Evolutionary conservation across 2,113 vertebrate genomes (phyloP).

Genomic region (Cettia cetti): DNA sequence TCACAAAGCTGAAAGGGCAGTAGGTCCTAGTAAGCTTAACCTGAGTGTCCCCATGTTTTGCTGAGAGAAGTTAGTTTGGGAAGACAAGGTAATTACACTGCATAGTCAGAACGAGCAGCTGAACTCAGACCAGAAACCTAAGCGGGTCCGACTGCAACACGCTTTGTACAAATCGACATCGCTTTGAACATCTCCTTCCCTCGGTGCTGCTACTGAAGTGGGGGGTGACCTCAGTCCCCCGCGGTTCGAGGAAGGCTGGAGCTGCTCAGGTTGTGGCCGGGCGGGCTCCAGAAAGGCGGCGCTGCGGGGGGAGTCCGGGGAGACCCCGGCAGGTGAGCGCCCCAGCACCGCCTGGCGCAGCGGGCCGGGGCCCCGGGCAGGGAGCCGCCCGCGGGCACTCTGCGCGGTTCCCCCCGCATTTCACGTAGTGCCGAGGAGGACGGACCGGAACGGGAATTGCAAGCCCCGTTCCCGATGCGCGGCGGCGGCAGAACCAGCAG

Average conservation of each 20-base stretch:
- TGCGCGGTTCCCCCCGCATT: background rate
- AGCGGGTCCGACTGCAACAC: background rate
- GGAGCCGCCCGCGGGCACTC: background rate
- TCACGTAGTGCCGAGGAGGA: background rate
- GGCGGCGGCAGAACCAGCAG: background rate
- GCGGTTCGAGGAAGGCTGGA: background rate
- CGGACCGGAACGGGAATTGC: conserved; percentile 22
- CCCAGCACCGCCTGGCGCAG: background rate
- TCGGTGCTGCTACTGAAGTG: background rate
- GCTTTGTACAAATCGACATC: background rate
- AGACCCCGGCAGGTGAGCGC: background rate
- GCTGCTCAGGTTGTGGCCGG: background rate
- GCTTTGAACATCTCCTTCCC: background rate
- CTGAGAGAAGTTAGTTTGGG: background rate
- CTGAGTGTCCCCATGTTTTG: background rate
- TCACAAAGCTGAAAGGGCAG: background rate
- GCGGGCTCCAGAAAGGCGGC: background rate
- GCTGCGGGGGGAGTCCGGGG: background rate
- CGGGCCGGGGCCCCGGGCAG: background rate
- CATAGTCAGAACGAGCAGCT: background rate
- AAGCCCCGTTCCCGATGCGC: background rate
- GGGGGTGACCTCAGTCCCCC: background rate
- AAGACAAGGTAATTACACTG: background rate
- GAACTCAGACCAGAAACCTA: background rate
- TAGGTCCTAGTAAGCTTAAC: background rate